A percentile compares a stretch with the other conserved stretches of the same genome.
Evolutionary conservation across 2,113 vertebrate species (phyloP).

Genomic region (Chiloscyllium plagiosum): DNA sequence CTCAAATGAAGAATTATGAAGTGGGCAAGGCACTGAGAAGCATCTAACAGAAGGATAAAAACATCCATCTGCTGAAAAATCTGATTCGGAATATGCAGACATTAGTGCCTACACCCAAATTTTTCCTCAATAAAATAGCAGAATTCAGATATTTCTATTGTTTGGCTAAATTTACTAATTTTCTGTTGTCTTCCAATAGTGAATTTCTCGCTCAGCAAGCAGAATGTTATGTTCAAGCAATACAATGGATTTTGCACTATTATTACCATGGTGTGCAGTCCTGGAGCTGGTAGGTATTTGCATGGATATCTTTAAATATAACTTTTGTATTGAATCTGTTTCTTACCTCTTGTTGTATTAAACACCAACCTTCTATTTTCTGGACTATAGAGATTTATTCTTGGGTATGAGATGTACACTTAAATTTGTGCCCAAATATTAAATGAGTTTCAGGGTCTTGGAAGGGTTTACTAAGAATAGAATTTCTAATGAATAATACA

Average conservation of each 20-base stretch:
- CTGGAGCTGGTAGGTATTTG: constrained; percentile 85
- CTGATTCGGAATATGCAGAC: not conserved
- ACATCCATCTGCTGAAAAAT: not conserved
- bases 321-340: not conserved
- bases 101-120: not conserved
- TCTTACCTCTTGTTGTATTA: not conserved
- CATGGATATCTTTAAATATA: not conserved
- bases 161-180: not conserved
- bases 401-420: not conserved
- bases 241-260: constrained; percentile 98
- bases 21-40: not conserved
- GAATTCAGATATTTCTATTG: not conserved
- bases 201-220: constrained; percentile 89
- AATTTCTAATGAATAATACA: not conserved
- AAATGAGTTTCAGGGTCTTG: not conserved
- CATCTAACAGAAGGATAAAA: not conserved
- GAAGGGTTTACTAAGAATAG: not conserved
- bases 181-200: constrained; percentile 55
- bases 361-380: not conserved
- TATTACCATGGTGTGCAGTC: constrained; percentile 98
- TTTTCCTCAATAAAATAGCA: not conserved
- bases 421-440: not conserved
- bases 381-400: not conserved
- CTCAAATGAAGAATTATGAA: not conserved
- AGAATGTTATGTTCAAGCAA: constrained; percentile 86